Evolutionary conservation across 2,888 invertebrate genomes (phyloP), one percentile per base, ranked within the genome.

Genomic region (Apamea epomidion): DNA sequence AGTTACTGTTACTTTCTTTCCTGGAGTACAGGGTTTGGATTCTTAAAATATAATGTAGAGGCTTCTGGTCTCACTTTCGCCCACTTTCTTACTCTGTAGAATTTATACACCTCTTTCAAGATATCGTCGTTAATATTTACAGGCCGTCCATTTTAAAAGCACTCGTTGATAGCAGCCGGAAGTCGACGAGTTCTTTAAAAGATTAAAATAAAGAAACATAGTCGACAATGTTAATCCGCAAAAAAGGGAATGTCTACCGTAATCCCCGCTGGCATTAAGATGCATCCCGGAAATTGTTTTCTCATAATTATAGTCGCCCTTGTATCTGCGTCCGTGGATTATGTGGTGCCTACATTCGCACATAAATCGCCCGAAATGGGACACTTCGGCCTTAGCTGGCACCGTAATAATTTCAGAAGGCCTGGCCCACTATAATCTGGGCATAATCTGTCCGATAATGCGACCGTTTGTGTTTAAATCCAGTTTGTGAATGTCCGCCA

Each of bases 381-480:
- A 96, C 97, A 95, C 93, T 94, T 94, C 90, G 95, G 96, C 94
- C 95, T 96, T 95, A 96, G 94, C 95, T 92, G 91, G 93, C 93
- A 95, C 96, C 95, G 96, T 96, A 96, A 97, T 96, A 97, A 96
- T 95, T 97, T 95, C 92, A 92, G 91, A 92, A 92, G 92, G 93
- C 93, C 93, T 92, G 93, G 93, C 94, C 96, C 95, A 95, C 95
- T 96, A 96, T 97, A 97, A 97, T 97, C 97, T 97, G 95, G 93
- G 94, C 94, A 94, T 97, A 97, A 97, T 97, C 97, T 97, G 94
- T 92, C 95, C 95, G 96, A 97, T 97, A 97, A 97, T 95, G 96
- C 94, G 93, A 94, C 91, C 93, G 95, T 95, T 96, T 94, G 94
- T 91, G 95, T 94, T 95, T 94, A 95, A 96, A 96, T 96, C 94